These are phyloP conservation scores for Actenoides hombroni DNA, from an alignment of 2,113 vertebrate species.

Conservation along the genomic window DNA sequence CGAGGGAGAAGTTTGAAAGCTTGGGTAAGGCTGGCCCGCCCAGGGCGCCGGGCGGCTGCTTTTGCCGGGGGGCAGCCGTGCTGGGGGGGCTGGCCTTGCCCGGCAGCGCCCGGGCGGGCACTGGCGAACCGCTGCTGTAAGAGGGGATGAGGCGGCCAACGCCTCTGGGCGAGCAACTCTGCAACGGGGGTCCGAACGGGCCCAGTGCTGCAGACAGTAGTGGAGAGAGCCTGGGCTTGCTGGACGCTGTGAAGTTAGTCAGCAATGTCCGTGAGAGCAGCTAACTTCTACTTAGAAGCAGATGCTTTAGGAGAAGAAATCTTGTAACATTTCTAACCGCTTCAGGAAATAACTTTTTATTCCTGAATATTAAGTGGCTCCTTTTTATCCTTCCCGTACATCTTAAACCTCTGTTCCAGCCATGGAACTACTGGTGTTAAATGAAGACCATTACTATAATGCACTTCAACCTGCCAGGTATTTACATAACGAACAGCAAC, in stretches of 20 bases:
- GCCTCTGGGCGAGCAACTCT: background rate
- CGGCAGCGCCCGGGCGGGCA: background rate
- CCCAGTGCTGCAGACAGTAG: background rate
- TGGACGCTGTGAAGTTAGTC: rapidly evolving
- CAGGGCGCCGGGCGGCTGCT: background rate
- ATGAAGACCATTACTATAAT: background rate
- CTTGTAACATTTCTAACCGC: background rate
- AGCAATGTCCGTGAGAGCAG: rapidly evolving
- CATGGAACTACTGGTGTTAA: rapidly evolving
- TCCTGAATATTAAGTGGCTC: background rate
- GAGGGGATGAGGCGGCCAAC: background rate
- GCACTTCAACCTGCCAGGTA: background rate
- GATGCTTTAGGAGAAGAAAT: background rate
- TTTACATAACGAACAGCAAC: background rate
- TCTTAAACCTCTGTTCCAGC: background rate
- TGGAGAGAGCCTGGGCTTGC: rapidly evolving
- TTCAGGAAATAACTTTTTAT: background rate
- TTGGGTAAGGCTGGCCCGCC: conserved; percentile 69
- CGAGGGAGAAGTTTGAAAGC: conserved; percentile 77
- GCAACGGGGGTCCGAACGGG: rapidly evolving
- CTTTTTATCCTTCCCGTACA: background rate
- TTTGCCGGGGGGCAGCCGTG: too few species aligned
- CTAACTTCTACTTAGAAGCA: rapidly evolving
- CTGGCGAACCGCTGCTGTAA: rapidly evolving
- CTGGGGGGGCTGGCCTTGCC: background rate